Evolutionary conservation across 1,140 invertebrate species (phyloP).

Genomic region (Gryllus bimaculatus): DNA sequence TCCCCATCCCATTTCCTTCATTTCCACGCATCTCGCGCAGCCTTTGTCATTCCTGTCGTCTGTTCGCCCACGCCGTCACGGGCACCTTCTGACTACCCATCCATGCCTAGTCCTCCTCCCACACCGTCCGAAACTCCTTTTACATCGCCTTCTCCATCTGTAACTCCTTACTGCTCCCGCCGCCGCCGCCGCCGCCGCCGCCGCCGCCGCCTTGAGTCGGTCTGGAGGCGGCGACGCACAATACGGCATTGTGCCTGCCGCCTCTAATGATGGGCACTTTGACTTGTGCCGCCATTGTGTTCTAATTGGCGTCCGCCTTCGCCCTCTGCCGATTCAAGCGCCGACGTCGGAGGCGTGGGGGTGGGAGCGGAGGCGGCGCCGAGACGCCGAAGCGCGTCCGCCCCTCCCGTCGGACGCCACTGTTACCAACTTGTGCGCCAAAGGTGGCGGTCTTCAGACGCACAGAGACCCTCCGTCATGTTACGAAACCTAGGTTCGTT

Average conservation of each 20-base stretch:
- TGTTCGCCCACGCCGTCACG: too few relatives aligned
- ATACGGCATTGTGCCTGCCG: neutral
- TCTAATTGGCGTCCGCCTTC: neutral
- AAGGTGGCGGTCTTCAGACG: neutral
- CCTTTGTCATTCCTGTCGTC: too few relatives aligned
- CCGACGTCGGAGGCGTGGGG: too few relatives aligned
- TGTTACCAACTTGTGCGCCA: neutral
- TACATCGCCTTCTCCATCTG: too few relatives aligned
- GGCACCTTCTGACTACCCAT: too few relatives aligned
- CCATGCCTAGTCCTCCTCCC: too few relatives aligned
- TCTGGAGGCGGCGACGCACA: neutral
- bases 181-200: too few relatives aligned
- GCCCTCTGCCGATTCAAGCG: neutral
- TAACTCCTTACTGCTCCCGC: too few relatives aligned
- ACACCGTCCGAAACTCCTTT: too few relatives aligned
- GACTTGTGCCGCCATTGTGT: neutral
- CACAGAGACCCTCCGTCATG: neutral
- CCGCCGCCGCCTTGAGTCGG: neutral
- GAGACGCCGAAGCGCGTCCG: too few relatives aligned
- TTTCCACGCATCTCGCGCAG: too few relatives aligned
- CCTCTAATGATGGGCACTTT: conserved; percentile 1
- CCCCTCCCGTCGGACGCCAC: neutral
- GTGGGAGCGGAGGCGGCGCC: neutral
- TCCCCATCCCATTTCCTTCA: too few relatives aligned
- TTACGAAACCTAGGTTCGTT: neutral